phyloP scores from a whole-genome alignment of 2,888 invertebrate genomes.

The Melinopterus prodromus region DNA sequence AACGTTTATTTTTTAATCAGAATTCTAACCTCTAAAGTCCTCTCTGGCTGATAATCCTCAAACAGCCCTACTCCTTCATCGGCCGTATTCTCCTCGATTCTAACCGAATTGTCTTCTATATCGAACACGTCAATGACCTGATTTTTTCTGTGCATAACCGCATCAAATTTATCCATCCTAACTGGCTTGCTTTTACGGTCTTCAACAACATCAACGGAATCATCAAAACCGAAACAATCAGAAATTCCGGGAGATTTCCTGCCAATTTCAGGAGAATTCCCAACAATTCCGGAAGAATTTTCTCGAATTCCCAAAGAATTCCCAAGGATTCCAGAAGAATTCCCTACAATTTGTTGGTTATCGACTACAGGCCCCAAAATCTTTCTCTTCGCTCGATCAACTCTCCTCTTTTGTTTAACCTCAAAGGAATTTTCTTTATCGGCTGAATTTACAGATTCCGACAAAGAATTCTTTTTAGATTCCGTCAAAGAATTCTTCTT shows the following conservation, averaged over 20 bases:
- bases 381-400: slow-evolving; percentile 25
- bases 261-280: not conserved
- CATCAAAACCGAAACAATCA: slow-evolving; percentile 28
- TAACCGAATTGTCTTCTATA: not conserved
- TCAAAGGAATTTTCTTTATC: slow-evolving; percentile 27
- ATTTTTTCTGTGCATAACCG: not conserved
- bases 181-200: slow-evolving; percentile 12
- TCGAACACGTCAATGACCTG: not conserved
- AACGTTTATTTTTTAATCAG: no score
- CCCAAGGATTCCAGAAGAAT: not conserved
- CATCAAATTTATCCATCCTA: slow-evolving; percentile 22
- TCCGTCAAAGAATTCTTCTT: slow-evolving; percentile 7
- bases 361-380: slow-evolving; percentile 26
- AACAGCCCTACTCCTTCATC: slow-evolving; percentile 24
- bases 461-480: no score
- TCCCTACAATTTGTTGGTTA: slow-evolving; percentile 14
- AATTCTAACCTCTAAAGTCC: not conserved
- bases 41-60: slow-evolving; percentile 30
- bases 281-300: not conserved
- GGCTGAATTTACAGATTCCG: not conserved
- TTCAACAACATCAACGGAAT: slow-evolving; percentile 1
- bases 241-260: not conserved
- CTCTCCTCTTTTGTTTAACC: not conserved
- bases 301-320: not conserved
- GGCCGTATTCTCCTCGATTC: not conserved